Evolutionary conservation across 2,113 vertebrate genomes (phyloP).

Genomic region (Hiodon tergisus): DNA sequence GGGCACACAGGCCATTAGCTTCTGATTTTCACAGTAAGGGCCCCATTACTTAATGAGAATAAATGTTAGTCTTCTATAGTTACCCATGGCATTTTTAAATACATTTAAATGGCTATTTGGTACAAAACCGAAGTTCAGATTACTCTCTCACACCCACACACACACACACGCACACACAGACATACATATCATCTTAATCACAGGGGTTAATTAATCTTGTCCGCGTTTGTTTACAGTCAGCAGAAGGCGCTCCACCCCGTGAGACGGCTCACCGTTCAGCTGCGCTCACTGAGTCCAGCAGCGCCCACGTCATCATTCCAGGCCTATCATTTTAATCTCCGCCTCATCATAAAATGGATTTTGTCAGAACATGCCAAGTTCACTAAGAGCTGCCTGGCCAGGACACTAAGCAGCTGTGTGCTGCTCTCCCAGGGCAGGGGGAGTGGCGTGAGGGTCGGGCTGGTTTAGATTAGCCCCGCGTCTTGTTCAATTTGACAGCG

Average conservation of each 20-base stretch:
- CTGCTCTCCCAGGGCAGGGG: slow-evolving; percentile 33
- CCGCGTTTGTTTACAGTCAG: background rate
- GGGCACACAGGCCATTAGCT: too few relatives aligned
- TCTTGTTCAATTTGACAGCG: slow-evolving; percentile 61
- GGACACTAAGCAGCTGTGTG: slow-evolving; percentile 73
- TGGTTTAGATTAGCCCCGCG: slow-evolving; percentile 58
- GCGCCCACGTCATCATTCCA: slow-evolving; percentile 64
- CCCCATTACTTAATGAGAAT: too few relatives aligned
- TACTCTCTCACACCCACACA: too few relatives aligned
- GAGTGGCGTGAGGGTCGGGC: slow-evolving; percentile 24
- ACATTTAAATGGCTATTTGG: too few relatives aligned
- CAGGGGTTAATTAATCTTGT: background rate
- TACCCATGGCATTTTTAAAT: too few relatives aligned
- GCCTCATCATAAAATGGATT: slow-evolving; percentile 68
- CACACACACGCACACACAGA: background rate
- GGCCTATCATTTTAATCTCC: slow-evolving; percentile 67
- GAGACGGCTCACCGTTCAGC: slow-evolving; percentile 49
- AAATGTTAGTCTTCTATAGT: too few relatives aligned
- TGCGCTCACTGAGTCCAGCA: slow-evolving; percentile 44
- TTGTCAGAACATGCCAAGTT: slow-evolving; percentile 71
- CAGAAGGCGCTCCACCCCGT: background rate
- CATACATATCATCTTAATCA: slow-evolving; percentile 13
- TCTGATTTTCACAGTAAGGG: too few relatives aligned
- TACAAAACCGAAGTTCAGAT: too few relatives aligned
- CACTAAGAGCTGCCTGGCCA: slow-evolving; percentile 54